phyloP scores from a whole-genome alignment of 2,888 invertebrate genomes.

The Matsumyia berberina region DNA sequence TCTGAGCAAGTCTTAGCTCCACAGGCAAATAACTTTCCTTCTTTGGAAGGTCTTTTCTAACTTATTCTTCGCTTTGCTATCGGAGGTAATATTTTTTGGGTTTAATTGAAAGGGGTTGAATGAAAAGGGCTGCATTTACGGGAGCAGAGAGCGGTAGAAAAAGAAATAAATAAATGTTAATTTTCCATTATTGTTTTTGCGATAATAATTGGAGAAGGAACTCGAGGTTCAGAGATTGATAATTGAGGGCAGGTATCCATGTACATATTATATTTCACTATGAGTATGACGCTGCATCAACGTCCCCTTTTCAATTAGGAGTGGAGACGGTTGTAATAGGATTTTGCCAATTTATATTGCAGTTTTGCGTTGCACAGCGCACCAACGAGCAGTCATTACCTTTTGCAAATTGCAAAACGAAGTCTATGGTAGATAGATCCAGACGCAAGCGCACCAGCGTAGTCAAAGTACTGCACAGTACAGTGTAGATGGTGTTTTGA shows the following conservation, averaged over 20 bases:
- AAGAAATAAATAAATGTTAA: conserved; percentile 6
- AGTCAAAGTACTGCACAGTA: conserved; percentile 17
- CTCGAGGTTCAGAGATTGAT: conserved; percentile 49
- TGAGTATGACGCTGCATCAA: conserved; percentile 33
- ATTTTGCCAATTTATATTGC: conserved; percentile 24
- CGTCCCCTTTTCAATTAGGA: conserved; percentile 51
- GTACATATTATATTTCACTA: conserved; percentile 20
- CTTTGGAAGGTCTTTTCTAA: conserved; percentile 7
- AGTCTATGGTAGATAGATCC: conserved; percentile 25
- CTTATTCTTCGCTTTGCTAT: conserved; percentile 13
- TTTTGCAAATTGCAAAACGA: conserved; percentile 49
- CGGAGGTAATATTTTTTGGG: conserved; percentile 28
- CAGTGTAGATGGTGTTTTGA: conserved; percentile 35
- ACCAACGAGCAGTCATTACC: conserved; percentile 54
- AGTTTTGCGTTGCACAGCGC: conserved; percentile 40
- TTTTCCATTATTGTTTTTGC: conserved; percentile 18
- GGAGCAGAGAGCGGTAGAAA: background rate
- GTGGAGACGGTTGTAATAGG: conserved; percentile 29
- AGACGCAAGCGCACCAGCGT: conserved; percentile 11
- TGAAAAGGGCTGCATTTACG: conserved; percentile 12
- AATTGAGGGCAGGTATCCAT: conserved; percentile 40
- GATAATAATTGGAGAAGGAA: conserved; percentile 25
- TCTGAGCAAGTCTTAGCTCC: conserved; percentile 41
- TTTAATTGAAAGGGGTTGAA: conserved; percentile 49
- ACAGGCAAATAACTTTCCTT: conserved; percentile 41